These are phyloP conservation scores for Lepidurus packardi DNA, from an alignment of 1,140 invertebrate genomes.

Conservation along the genomic window DNA sequence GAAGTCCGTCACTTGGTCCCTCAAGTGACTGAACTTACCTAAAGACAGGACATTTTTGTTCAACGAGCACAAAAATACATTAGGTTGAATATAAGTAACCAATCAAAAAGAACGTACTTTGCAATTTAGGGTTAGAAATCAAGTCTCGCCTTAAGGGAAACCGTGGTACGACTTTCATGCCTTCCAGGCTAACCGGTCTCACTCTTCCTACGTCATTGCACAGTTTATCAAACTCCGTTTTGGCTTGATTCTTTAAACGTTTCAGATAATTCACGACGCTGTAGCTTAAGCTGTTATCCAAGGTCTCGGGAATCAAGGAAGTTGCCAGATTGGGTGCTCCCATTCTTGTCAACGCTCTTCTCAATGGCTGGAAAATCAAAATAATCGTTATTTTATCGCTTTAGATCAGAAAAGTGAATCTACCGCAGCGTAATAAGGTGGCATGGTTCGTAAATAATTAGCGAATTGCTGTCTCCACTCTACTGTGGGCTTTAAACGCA, in stretches of 20 bases:
- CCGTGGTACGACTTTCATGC: constrained; percentile 62
- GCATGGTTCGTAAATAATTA: constrained; percentile 89
- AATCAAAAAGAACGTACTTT: constrained; percentile 43
- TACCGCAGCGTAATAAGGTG: constrained; percentile 89
- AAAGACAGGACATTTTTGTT: background rate
- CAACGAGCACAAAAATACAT: background rate
- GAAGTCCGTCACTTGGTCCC: constrained; percentile 81
- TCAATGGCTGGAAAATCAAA: constrained; percentile 61
- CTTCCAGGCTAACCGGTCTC: constrained; percentile 55
- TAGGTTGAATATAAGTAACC: background rate
- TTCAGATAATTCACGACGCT: constrained; percentile 91
- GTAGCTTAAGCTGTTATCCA: constrained; percentile 88
- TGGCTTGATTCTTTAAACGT: constrained; percentile 90
- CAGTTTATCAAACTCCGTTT: constrained; percentile 87
- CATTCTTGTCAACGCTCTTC: constrained; percentile 85
- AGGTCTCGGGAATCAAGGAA: constrained; percentile 79
- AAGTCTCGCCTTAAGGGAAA: constrained; percentile 67
- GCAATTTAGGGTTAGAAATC: constrained; percentile 66
- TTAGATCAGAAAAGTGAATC: constrained; percentile 42
- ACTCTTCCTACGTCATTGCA: constrained; percentile 65
- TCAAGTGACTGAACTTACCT: constrained; percentile 71
- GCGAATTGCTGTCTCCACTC: constrained; percentile 88
- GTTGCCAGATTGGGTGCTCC: constrained; percentile 67
- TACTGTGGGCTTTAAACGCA: constrained; percentile 79
- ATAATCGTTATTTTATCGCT: background rate